These are phyloP conservation scores for Molorchus minor DNA, from an alignment of 2,888 invertebrate genomes.

Conservation along the genomic window DNA sequence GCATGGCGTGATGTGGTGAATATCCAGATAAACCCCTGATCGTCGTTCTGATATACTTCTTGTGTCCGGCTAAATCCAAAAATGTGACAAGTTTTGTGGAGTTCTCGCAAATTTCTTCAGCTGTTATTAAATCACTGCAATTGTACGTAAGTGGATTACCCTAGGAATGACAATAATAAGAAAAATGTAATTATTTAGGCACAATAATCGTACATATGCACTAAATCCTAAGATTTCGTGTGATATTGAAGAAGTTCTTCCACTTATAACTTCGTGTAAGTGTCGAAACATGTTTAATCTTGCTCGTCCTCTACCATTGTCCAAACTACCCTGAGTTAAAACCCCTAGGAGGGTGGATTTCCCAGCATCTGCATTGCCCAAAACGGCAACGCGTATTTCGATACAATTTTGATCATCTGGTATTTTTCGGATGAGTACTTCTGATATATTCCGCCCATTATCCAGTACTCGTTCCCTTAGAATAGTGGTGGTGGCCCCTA, in stretches of 20 bases:
- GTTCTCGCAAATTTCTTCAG: constrained; percentile 92
- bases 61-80: constrained; percentile 95
- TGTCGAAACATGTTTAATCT: constrained; percentile 95
- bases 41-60: constrained; percentile 95
- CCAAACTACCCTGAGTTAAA: constrained; percentile 93
- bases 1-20: constrained; percentile 90
- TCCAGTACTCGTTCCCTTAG: constrained; percentile 72
- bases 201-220: no score
- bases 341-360: constrained; percentile 97
- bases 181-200: not conserved
- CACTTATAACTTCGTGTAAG: constrained; percentile 93
- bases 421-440: constrained; percentile 89
- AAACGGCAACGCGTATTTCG: constrained; percentile 87
- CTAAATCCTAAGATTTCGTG: constrained; percentile 98
- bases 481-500: constrained; percentile 84
- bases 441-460: constrained; percentile 75
- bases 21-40: constrained; percentile 94
- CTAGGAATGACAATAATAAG: constrained; percentile 56
- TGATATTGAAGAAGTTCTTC: constrained; percentile 93
- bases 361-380: constrained; percentile 96
- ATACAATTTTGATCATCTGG: constrained; percentile 89
- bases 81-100: constrained; percentile 94
- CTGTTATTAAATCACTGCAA: constrained; percentile 87
- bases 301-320: constrained; percentile 95
- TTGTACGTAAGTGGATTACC: constrained; percentile 90